phyloP scores from a whole-genome alignment of 2,888 invertebrate genomes.

The Scaptomyza parva region DNA sequence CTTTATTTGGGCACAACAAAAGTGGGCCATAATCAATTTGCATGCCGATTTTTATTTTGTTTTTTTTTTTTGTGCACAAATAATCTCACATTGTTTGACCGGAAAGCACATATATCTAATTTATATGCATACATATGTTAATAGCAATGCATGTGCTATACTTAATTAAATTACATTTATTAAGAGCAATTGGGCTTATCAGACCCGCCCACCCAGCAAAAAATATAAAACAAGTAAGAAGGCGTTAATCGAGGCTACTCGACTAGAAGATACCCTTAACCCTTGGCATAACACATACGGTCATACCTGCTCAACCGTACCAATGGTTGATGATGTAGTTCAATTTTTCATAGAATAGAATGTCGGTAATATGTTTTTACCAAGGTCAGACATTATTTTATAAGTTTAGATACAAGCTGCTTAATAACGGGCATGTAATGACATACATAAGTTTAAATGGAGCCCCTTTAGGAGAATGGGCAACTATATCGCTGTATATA shows the following conservation, averaged over 20 bases:
- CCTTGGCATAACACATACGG: too few relatives aligned
- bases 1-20: constrained; percentile 32
- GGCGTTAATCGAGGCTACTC: background rate
- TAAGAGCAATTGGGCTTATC: constrained; percentile 42
- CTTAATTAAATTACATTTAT: constrained; percentile 9
- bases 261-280: background rate
- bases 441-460: too few relatives aligned
- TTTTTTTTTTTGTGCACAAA: background rate
- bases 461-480: too few relatives aligned
- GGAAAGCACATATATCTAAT: constrained; percentile 36
- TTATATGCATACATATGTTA: constrained; percentile 9
- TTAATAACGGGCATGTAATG: background rate
- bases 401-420: background rate
- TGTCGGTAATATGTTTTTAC: too few relatives aligned
- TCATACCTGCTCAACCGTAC: too few relatives aligned
- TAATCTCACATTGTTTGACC: constrained; percentile 39
- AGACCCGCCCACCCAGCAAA: constrained; percentile 35
- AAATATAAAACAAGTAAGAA: background rate
- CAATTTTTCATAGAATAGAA: too few relatives aligned
- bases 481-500: constrained; percentile 17
- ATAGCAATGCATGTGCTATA: constrained; percentile 1
- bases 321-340: too few relatives aligned
- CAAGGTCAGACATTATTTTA: background rate
- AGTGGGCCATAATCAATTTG: constrained; percentile 44
- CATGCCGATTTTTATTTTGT: background rate